Conservation (phyloP, 2,113 vertebrate species). For the Cervus canadensis region DNA sequence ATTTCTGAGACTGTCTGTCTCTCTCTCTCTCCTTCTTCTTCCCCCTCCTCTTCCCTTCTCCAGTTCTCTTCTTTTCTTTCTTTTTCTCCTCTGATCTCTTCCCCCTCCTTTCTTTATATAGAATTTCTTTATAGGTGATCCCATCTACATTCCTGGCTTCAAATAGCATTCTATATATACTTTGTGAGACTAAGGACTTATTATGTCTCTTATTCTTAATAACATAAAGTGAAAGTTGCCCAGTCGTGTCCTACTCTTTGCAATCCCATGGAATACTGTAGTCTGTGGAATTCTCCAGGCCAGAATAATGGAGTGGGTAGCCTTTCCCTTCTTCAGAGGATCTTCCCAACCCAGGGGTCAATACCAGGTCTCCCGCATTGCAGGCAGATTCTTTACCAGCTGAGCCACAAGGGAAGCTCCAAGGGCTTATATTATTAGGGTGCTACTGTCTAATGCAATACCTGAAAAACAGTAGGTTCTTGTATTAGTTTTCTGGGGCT, state of each 20-base stretch:
- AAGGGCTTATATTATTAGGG: neutral
- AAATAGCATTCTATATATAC: neutral
- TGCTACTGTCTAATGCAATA: neutral
- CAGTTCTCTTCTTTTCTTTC: neutral
- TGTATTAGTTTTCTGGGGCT: neutral
- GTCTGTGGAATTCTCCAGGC: neutral
- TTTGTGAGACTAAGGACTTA: neutral
- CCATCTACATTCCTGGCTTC: neutral
- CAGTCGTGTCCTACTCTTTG: neutral
- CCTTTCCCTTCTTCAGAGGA: neutral
- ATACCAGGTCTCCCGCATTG: neutral
- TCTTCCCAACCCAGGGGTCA: neutral
- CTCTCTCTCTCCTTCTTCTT: neutral
- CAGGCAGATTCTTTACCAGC: neutral
- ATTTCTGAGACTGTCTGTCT: neutral
- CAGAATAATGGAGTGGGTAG: neutral
- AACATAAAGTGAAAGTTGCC: neutral
- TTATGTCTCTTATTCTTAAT: neutral
- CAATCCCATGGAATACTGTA: neutral
- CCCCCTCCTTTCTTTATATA: neutral
- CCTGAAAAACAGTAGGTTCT: neutral
- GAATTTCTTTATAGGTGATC: neutral
- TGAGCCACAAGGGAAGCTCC: neutral
- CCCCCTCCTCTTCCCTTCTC: neutral
- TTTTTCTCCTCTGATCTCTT: neutral